phyloP scores from a whole-genome alignment of 2,113 vertebrate species.

The Trogon melanurus region DNA sequence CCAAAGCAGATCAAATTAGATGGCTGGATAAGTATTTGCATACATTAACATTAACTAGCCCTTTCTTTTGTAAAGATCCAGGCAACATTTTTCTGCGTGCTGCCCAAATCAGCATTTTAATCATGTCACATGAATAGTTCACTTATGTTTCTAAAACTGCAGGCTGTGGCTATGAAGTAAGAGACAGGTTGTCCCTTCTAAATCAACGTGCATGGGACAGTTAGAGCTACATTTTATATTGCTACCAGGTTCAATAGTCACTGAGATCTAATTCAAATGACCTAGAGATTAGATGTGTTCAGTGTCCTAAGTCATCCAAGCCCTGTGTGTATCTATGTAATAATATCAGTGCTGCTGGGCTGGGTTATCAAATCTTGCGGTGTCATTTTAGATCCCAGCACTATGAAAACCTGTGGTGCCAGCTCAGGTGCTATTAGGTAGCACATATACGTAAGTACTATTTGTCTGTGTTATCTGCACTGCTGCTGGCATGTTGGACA shows the following conservation, averaged over 20 bases:
- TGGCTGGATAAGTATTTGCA: conserved; percentile 49
- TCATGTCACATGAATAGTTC: not conserved
- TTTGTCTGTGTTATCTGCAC: not conserved
- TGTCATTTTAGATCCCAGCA: not conserved
- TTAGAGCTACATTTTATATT: not conserved
- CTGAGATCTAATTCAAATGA: not conserved
- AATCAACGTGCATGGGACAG: not conserved
- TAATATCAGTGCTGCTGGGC: not conserved
- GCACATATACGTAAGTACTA: not conserved
- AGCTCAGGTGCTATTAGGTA: not conserved
- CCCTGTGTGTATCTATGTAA: not conserved
- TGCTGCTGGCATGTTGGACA: not conserved
- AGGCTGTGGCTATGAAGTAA: not conserved
- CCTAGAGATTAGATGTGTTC: not conserved
- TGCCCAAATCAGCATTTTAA: not conserved
- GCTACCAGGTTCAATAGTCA: not conserved
- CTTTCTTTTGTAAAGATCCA: not conserved
- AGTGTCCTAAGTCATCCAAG: not conserved
- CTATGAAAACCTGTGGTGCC: not conserved
- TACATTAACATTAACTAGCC: conserved; percentile 36
- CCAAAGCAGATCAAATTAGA: conserved; percentile 40
- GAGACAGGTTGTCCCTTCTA: not conserved
- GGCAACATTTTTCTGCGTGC: not conserved
- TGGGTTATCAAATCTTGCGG: not conserved
- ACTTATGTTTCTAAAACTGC: not conserved